Evolutionary conservation across 2,113 vertebrate genomes (phyloP).

Genomic region (Cinclus cinclus): DNA sequence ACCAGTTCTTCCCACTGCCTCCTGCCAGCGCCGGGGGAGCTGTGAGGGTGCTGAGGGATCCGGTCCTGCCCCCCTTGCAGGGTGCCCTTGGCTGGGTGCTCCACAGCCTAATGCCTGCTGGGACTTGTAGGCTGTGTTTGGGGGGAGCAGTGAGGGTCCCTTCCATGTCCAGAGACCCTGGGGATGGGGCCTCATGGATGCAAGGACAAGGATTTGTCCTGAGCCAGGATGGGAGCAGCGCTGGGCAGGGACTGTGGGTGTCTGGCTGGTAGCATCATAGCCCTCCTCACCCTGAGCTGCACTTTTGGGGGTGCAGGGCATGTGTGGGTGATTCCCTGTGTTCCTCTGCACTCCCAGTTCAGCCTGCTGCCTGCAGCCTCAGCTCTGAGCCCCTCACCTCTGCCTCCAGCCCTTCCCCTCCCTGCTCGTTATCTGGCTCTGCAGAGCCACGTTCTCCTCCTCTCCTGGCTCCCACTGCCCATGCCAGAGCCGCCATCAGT

Average conservation of each 20-base stretch:
- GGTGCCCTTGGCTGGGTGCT: not conserved
- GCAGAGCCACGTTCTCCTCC: not conserved
- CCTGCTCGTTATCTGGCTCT: not conserved
- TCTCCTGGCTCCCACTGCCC: conserved; percentile 7
- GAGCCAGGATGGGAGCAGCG: not conserved
- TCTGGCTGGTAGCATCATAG: accelerated
- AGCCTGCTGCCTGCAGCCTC: not conserved
- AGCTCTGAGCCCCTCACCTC: not conserved
- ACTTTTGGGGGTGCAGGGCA: not conserved
- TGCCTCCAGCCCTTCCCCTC: not conserved
- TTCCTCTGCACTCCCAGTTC: not conserved
- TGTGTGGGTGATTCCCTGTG: not conserved
- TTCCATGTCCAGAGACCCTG: not conserved
- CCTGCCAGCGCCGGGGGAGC: not conserved
- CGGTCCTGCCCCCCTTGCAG: not conserved
- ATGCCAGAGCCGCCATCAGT: not conserved
- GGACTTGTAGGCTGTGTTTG: not conserved
- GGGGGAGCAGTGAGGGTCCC: not conserved
- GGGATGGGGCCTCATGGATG: accelerated
- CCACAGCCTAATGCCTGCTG: not conserved
- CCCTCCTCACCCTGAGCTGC: not conserved
- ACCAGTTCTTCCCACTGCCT: conserved; percentile 39
- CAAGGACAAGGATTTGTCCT: not conserved
- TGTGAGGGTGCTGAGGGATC: not conserved
- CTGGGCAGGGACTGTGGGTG: not conserved